Evolutionary conservation across 2,797 vertebrate genomes (phyloP), one percentile per base, ranked within the genome.

Genomic region (Liparis tanakae): DNA sequence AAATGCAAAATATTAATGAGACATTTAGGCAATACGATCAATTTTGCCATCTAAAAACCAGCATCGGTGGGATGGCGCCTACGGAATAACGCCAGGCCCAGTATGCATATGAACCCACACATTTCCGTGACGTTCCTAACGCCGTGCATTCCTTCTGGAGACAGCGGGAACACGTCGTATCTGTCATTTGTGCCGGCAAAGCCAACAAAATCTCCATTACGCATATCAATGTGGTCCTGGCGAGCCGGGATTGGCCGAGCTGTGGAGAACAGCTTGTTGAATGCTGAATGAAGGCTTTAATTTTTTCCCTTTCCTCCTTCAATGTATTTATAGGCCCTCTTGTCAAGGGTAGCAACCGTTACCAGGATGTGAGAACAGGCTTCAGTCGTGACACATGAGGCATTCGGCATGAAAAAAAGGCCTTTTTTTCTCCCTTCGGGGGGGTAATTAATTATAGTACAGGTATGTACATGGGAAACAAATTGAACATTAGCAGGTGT

Each of bases 291-390:
- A 82, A 78, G 74, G 84, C 70, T 74, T 79, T 72, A 57, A 82
- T 83, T 61, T 8, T 55, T 54, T 22, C 22, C 22, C 82, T 81
- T 46, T 17, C 17, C 14, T 78, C 62, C 76, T 70, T 65, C 25
- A 67, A 79, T 83, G 76, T 89, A 88, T 92, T 92, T 89, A 83
- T 88, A 91, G 88, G 68, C 79, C 57, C 82, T 86, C 85, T 87
- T 87, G 87, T 86, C 76, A 85, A 83, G 79, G 84, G 69, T 88
- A 91, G 91, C 89, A 92, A 93, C 89, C 39, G 84, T 92, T 90
- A 89, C 88, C 84, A 91, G 83, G 91, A 83, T 80, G 86, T 76
- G 70, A 85, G 74, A 72, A 82, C 41, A 48, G 69, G 77, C 69
- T 85, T 83, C 69, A 46, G 81, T 66, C 62, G 72, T 83, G 80